A percentile compares a stretch with the other conserved stretches of the same genome.
Evolutionary conservation across 2,888 invertebrate genomes (phyloP).

Genomic region (Ochropacha duplaris): DNA sequence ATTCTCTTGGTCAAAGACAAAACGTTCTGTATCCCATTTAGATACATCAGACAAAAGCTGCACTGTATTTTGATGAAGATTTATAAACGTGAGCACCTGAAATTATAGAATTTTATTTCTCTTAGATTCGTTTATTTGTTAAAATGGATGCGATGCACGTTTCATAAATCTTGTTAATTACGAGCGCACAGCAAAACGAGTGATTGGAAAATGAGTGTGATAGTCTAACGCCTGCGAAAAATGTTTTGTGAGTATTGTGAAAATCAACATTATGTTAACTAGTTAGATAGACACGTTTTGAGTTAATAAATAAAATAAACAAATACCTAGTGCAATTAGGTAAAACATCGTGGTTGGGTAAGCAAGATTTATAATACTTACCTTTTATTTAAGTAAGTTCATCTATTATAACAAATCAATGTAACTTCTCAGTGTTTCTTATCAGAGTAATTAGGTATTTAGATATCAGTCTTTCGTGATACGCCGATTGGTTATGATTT

Average conservation of each 20-base stretch:
- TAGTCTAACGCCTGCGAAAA: not conserved
- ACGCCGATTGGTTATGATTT: constrained; percentile 25
- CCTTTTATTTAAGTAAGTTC: not conserved
- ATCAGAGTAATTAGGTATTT: not conserved
- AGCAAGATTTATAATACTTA: not conserved
- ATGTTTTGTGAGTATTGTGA: not conserved
- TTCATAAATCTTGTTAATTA: not conserved
- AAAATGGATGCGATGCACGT: not conserved
- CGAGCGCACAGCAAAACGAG: not conserved
- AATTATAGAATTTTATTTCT: constrained; percentile 10
- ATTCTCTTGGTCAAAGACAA: constrained; percentile 81
- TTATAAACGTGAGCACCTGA: constrained; percentile 82
- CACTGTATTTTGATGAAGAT: constrained; percentile 82
- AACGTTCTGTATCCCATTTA: constrained; percentile 81
- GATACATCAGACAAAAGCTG: constrained; percentile 81
- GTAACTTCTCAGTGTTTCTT: not conserved
- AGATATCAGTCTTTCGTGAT: constrained; percentile 2
- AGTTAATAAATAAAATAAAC: not conserved
- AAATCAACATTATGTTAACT: not conserved
- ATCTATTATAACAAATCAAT: not conserved
- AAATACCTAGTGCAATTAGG: not conserved
- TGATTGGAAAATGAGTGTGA: not conserved
- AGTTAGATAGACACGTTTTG: not conserved
- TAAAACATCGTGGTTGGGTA: not conserved
- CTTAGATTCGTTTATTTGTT: not conserved